phyloP scores from a whole-genome alignment of 2,888 invertebrate genomes.

The Zygothrica quintamaculata region DNA sequence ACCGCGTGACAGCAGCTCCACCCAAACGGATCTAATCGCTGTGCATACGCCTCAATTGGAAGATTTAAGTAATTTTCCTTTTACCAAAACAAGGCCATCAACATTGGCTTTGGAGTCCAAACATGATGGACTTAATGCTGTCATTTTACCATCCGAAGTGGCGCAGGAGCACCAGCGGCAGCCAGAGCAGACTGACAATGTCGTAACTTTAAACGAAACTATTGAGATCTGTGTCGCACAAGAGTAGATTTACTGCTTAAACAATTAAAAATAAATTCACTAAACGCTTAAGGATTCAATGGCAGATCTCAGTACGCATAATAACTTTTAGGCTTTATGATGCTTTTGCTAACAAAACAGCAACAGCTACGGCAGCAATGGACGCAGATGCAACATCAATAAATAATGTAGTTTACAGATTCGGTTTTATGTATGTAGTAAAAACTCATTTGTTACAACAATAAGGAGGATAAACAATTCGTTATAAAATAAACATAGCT shows the following conservation, averaged over 20 bases:
- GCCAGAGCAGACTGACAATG: conserved; percentile 9
- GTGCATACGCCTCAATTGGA: conserved; percentile 90
- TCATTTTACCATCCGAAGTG: conserved; percentile 9
- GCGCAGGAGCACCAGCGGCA: conserved; percentile 19
- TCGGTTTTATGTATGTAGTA: conserved; percentile 42
- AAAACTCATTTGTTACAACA: conserved; percentile 58
- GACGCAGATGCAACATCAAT: conserved; percentile 27
- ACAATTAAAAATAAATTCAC: background rate
- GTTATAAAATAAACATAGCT: conserved; percentile 70
- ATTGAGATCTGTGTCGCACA: conserved; percentile 48
- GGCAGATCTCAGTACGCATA: conserved; percentile 47
- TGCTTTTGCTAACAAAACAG: conserved; percentile 62
- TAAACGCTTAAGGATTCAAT: conserved; percentile 35
- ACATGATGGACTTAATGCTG: conserved; percentile 32
- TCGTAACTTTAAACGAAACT: conserved; percentile 49
- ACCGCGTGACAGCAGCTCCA: conserved; percentile 85
- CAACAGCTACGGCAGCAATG: conserved; percentile 11
- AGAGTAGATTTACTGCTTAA: conserved; percentile 11
- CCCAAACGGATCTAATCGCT: conserved; percentile 92
- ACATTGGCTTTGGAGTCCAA: conserved; percentile 80
- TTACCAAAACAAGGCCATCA: conserved; percentile 83
- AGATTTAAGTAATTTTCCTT: conserved; percentile 85
- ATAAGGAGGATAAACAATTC: conserved; percentile 39
- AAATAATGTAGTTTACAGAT: conserved; percentile 36
- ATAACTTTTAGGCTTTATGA: conserved; percentile 54